Conservation (phyloP, 2,113 vertebrate species). For the Lagenorhynchus albirostris region DNA sequence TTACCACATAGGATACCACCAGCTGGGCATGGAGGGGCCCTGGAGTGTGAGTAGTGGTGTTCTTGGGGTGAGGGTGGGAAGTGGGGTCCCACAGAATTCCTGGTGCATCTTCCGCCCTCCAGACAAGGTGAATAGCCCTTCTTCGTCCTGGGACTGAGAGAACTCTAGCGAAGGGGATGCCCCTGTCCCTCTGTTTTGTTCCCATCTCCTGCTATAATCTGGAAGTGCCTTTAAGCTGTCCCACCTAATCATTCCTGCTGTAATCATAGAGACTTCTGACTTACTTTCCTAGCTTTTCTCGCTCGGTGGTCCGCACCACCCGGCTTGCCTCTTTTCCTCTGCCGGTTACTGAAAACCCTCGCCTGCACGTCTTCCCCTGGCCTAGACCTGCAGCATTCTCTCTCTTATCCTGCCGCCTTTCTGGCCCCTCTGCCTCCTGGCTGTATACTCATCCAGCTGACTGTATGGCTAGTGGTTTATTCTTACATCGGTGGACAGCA, state of each 20-base stretch:
- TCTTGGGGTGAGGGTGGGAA: not conserved
- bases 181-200: not conserved
- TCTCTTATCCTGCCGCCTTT: not conserved
- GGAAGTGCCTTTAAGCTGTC: not conserved
- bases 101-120: not conserved
- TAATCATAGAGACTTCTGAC: not conserved
- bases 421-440: not conserved
- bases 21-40: slow-evolving; percentile 82
- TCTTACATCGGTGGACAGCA: not conserved
- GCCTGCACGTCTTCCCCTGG: not conserved
- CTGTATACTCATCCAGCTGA: not conserved
- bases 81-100: not conserved
- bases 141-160: not conserved
- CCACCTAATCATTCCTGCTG: not conserved
- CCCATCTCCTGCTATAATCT: not conserved
- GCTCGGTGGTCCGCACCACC: not conserved
- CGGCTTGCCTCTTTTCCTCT: not conserved
- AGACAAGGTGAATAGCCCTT: not conserved
- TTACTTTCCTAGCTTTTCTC: not conserved
- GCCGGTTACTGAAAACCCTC: not conserved
- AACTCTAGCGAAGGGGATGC: not conserved
- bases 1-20: slow-evolving; percentile 76
- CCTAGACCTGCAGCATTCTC: not conserved
- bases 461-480: not conserved
- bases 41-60: slow-evolving; percentile 79